Percentiles rank a stretch among this genome's conserved stretches.
Conservation (phyloP, 2,797 vertebrate species). For the Peromyscus aztecus region DNA sequence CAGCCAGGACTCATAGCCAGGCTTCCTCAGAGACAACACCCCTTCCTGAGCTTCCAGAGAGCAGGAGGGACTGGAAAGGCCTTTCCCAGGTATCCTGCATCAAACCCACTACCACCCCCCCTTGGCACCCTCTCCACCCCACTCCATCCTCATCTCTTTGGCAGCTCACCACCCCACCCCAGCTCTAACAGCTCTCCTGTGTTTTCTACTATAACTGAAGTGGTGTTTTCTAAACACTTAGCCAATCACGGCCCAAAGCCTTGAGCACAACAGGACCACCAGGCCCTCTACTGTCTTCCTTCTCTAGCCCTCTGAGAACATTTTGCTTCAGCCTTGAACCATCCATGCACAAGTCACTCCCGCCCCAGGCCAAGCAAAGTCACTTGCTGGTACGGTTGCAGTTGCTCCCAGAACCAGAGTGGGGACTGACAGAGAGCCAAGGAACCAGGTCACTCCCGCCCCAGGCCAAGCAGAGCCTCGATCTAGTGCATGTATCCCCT, state of each 20-base stretch:
- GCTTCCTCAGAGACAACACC: background rate
- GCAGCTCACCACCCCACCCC: background rate
- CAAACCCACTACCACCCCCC: background rate
- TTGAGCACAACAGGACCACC: background rate
- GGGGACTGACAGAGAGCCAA: too few relatives aligned
- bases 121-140: background rate
- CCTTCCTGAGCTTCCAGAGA: background rate
- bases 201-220: background rate
- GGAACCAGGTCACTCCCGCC: background rate
- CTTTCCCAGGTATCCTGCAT: too few relatives aligned
- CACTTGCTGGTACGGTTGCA: too few relatives aligned
- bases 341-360: too few relatives aligned
- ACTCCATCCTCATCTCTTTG: background rate
- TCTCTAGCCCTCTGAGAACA: background rate
- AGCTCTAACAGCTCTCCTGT: background rate
- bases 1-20: background rate
- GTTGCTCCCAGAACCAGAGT: too few relatives aligned
- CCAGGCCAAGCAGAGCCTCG: background rate
- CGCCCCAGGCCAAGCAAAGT: background rate
- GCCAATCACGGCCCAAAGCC: background rate
- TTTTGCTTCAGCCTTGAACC: background rate
- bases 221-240: background rate
- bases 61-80: background rate
- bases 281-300: background rate
- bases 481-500: background rate